Base-by-base conservation (phyloP, 2,797 vertebrate species). In the Halcyon badia region DNA sequence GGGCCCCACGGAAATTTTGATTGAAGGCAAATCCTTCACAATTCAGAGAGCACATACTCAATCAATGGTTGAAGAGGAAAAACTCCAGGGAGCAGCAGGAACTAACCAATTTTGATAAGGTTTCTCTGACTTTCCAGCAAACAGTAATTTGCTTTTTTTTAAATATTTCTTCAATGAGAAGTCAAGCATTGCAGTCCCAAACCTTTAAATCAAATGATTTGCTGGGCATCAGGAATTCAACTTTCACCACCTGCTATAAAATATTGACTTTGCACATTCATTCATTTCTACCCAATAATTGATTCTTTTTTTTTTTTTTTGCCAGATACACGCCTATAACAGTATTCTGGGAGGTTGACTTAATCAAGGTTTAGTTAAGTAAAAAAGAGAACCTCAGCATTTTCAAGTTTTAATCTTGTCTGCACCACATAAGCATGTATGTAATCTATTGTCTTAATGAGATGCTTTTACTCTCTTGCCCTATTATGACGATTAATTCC, bases 151-250 rank as follows among this genome's bases (percentile, higher is more conserved):
- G 85, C 52, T 97, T 92, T 96, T 91, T 96, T 95, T 11, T 11
- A 10, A 37, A 93, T 94, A 97, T 93, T 89, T 96, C 83, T 95
- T 95, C 95, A 94, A 76, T 94, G 89, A 95, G 97, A 96, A 96
- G 87, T 88, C 76, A 92, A 92, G 88, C 91, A 91, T 41, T 92
- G 76, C 70, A 86, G 76, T 91, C 91, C 85, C 89, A 94, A 97
- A 96, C 54, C 93, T 97, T 97, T 97, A 97, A 97, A 97, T 97
- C 95, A 97, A 96, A 93, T 94, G 61, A 97, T 96, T 92, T 91
- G 42, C 75, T 95, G 89, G 91, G 78, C 73, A 97, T 87, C 76
- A 90, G 61, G 76, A 70, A 93, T 90, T 95, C 93, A 90, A 66
- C 70, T 96, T 96, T 76, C 58, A 89, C 75, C 72, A 93, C 22